Conservation (phyloP, 2,888 invertebrate species). For the Lithophane leautieri region DNA sequence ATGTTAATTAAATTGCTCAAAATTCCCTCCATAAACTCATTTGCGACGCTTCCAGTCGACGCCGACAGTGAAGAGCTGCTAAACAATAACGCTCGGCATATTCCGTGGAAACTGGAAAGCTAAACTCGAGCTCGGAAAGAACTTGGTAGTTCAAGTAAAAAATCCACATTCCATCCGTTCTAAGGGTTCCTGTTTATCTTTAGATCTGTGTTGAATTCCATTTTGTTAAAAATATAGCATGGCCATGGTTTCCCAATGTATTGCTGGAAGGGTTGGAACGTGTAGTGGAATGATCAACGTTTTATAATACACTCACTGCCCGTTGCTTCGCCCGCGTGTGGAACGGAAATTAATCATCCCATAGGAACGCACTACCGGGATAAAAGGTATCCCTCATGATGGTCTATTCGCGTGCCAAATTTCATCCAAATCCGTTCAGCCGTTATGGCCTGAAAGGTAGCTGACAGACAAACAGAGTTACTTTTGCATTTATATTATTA, state of each 20-base stretch:
- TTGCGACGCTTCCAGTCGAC: constrained; percentile 36
- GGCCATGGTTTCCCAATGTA: not conserved
- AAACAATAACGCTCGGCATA: constrained; percentile 57
- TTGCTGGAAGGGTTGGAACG: not conserved
- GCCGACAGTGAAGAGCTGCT: constrained; percentile 31
- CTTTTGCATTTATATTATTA: no score
- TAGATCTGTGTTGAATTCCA: constrained; percentile 3
- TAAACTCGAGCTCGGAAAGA: constrained; percentile 43
- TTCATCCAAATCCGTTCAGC: no score
- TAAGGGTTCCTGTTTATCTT: constrained; percentile 39
- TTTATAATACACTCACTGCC: not conserved
- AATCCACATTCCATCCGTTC: constrained; percentile 14
- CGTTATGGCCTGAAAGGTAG: no score
- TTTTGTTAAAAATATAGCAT: not conserved
- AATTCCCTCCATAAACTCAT: constrained; percentile 31
- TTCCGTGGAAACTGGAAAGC: constrained; percentile 53
- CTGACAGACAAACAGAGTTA: no score
- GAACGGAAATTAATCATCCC: no score
- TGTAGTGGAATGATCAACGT: not conserved
- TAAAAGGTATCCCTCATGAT: no score
- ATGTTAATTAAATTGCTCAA: constrained; percentile 40
- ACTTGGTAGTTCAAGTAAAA: constrained; percentile 46
- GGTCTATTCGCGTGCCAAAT: no score
- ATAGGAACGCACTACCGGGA: no score
- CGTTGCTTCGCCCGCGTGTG: no score